phyloP scores from a whole-genome alignment of 2,113 vertebrate species.

The Mola mola region DNA sequence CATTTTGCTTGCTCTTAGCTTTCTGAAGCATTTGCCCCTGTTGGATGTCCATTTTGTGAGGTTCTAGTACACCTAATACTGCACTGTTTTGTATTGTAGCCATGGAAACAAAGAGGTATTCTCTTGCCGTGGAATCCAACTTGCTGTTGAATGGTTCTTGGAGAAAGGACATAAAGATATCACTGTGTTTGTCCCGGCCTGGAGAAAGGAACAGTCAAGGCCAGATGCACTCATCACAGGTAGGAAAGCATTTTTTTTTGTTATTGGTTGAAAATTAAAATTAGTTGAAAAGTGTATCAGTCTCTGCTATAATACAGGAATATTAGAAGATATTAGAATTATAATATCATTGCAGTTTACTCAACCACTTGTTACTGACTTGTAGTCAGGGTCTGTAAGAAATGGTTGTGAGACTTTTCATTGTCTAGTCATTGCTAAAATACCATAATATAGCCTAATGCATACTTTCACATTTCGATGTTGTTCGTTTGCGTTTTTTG shows the following conservation, averaged over 20 bases:
- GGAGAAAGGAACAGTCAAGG: slow-evolving; percentile 98
- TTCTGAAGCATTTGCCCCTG: slow-evolving; percentile 7
- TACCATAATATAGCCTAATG: no score
- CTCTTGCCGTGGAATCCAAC: slow-evolving; percentile 96
- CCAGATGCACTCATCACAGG: slow-evolving; percentile 97
- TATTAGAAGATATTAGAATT: no score
- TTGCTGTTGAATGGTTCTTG: slow-evolving; percentile 97
- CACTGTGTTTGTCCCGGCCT: slow-evolving; percentile 97
- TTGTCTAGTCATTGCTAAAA: no score
- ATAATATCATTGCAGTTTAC: no score
- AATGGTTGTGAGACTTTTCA: no score
- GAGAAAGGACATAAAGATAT: slow-evolving; percentile 98
- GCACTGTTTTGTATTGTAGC: slow-evolving; percentile 81
- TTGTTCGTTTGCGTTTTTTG: no score
- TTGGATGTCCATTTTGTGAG: not conserved
- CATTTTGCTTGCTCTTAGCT: not conserved
- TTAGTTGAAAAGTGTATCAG: no score
- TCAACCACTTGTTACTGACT: no score
- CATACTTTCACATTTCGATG: no score
- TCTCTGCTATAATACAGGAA: no score
- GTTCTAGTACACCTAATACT: slow-evolving; percentile 9
- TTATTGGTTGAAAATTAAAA: no score
- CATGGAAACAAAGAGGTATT: slow-evolving; percentile 99
- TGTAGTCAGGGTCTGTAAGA: no score
- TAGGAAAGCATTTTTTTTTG: slow-evolving; percentile 58